Evolutionary conservation across 1,140 invertebrate genomes (phyloP).

Genomic region (Drosophila ananassae): DNA sequence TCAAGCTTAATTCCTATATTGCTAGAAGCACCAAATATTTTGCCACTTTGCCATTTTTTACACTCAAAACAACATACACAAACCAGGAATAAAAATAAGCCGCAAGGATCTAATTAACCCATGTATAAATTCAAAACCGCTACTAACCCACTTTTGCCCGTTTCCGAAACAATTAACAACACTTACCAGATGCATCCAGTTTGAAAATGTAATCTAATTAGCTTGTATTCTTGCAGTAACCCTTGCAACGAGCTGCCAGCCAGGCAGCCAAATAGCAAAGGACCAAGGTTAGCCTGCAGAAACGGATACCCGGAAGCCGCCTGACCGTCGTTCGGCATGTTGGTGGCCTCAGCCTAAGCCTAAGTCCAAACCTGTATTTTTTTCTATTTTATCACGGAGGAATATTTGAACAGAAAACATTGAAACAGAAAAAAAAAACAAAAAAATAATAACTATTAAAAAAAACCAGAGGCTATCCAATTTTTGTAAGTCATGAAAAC

Average conservation of each 20-base stretch:
- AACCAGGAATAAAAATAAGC: slow-evolving; percentile 5
- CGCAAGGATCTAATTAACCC: slow-evolving; percentile 18
- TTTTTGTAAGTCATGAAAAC: slow-evolving; percentile 79
- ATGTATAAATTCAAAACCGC: slow-evolving; percentile 39
- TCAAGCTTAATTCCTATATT: slow-evolving; percentile 46
- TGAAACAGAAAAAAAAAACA: slow-evolving; percentile 5
- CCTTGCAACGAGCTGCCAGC: slow-evolving; percentile 78
- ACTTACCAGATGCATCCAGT: neutral
- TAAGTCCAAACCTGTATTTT: slow-evolving; percentile 57
- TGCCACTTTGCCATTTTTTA: slow-evolving; percentile 69
- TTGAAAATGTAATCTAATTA: slow-evolving; percentile 8
- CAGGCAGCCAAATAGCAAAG: slow-evolving; percentile 80
- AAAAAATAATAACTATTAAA: slow-evolving; percentile 2
- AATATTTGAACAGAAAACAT: slow-evolving; percentile 4
- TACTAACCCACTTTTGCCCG: slow-evolving; percentile 65
- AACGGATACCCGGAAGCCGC: slow-evolving; percentile 25
- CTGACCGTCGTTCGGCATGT: slow-evolving; percentile 46
- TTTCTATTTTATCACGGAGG: slow-evolving; percentile 38
- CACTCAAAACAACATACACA: slow-evolving; percentile 1
- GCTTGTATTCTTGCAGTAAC: slow-evolving; percentile 72
- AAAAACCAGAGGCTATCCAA: slow-evolving; percentile 51
- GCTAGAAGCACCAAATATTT: slow-evolving; percentile 52
- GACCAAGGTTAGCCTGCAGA: slow-evolving; percentile 67
- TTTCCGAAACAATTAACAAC: slow-evolving; percentile 44
- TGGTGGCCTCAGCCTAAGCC: slow-evolving; percentile 59